Base-by-base conservation (phyloP, 2,888 invertebrate species). In the Trissolcus brochymenae region DNA sequence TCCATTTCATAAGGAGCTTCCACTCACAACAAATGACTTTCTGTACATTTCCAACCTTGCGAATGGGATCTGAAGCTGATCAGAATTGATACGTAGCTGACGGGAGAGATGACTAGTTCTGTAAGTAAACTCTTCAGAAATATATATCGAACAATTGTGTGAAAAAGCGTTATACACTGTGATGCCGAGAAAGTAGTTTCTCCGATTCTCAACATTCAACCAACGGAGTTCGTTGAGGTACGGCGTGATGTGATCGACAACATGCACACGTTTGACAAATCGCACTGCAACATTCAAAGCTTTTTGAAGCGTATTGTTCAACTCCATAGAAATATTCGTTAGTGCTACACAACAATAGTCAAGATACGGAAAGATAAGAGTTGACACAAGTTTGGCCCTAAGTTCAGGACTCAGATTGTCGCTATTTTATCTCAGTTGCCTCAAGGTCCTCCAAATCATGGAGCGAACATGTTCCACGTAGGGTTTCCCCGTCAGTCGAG, bases 331-430 rank as follows among this genome's bases (percentile, higher is more conserved):
- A 4, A 53, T 17, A 53, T 21, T 53, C 1, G 53, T 53, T 6
- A 53, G 2, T 4, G 21, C 53, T 2, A 53, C 19, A 7, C 53
- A 53, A 7, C 53, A 53, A 21, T 53, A 53, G 16, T 53, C 53
- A 3, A 21, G 1, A 1, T 53, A 1, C 4, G 53, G 53, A 21
- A 53, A 53, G 9, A 53, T 21, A 1, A 53, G 19, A 2, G 19
- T 2, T 1, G 9, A 4, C 7, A 53, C 21, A 6, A 53, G 21
- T n/a, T 19, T 19, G 2, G 6, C 19, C 11, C 53, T 7, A 1
- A 53, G 4, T 3, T 6, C 11, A 2, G 19, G 53, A 9, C 1
- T 21, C 2, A 53, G 53, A 13, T 2, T 19, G 1, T 16, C 6
- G 21, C 7, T n/a, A 21, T 53, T 53, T 6, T 17, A 53, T 2